A percentile compares a stretch with the other conserved stretches of the same genome.
phyloP scores from a whole-genome alignment of 2,888 invertebrate genomes.

The Oligia strigilis region DNA sequence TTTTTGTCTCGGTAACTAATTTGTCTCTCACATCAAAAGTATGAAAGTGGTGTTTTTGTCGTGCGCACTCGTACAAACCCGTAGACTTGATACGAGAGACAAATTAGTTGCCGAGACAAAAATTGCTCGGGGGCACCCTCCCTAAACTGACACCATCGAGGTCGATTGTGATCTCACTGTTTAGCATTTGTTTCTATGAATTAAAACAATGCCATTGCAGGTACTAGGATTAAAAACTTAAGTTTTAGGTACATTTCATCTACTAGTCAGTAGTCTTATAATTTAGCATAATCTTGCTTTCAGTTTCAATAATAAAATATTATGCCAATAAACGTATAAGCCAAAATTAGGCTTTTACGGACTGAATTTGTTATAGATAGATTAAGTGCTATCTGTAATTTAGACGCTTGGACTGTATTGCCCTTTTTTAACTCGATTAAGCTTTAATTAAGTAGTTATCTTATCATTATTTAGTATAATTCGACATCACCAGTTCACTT shows the following conservation, averaged over 20 bases:
- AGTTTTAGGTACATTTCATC: conserved; percentile 79
- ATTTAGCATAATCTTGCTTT: conserved; percentile 70
- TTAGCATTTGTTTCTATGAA: conserved; percentile 56
- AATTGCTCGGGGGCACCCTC: not conserved
- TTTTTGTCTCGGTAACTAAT: not conserved
- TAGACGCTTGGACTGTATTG: conserved; percentile 33
- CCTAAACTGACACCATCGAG: conserved; percentile 38
- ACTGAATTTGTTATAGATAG: conserved; percentile 59
- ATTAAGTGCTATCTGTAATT: conserved; percentile 54
- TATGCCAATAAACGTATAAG: conserved; percentile 50
- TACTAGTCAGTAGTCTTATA: conserved; percentile 86
- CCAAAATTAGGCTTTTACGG: conserved; percentile 45
- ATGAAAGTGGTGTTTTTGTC: not conserved
- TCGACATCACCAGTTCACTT: conserved; percentile 45
- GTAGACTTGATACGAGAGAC: no score
- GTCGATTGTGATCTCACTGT: conserved; percentile 45
- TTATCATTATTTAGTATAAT: conserved; percentile 55
- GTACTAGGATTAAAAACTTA: conserved; percentile 64
- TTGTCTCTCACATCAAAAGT: not conserved
- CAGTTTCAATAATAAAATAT: conserved; percentile 31
- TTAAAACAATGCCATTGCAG: conserved; percentile 55
- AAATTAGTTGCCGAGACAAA: not conserved
- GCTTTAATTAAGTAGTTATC: conserved; percentile 71
- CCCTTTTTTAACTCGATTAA: conserved; percentile 64
- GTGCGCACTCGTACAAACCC: not conserved